Conservation (phyloP, 2,113 vertebrate species). For the Lagopus muta region DNA sequence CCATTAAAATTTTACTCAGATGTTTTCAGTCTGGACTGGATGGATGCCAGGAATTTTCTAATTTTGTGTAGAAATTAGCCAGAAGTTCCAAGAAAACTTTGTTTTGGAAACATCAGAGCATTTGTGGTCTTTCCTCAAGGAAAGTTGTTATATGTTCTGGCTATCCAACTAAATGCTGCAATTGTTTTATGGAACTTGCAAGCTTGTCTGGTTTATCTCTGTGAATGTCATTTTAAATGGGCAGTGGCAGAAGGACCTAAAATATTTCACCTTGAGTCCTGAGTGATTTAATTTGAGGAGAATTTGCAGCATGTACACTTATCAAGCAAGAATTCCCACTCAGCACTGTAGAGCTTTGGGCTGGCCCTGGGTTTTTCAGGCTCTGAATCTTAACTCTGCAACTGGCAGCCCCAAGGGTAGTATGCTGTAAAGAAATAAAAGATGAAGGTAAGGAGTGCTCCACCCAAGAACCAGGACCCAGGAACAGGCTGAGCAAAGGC, state of each 20-base stretch:
- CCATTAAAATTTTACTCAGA: not conserved
- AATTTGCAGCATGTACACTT: not conserved
- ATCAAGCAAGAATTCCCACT: not conserved
- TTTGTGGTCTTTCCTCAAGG: not conserved
- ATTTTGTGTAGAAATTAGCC: constrained; percentile 9
- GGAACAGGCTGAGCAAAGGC: not conserved
- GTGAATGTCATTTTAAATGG: not conserved
- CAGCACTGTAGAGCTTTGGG: not conserved
- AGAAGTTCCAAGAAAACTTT: not conserved
- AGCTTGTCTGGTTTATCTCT: not conserved
- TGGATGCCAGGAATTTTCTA: not conserved
- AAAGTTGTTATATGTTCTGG: not conserved
- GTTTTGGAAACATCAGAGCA: not conserved
- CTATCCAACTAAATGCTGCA: not conserved
- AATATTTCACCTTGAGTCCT: not conserved
- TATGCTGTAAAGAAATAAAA: not conserved
- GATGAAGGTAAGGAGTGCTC: not conserved
- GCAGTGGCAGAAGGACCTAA: not conserved
- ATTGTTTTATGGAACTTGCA: not conserved
- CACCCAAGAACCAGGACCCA: not conserved
- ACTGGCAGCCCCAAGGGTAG: not conserved
- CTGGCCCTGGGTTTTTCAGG: not conserved
- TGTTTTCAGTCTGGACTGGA: not conserved
- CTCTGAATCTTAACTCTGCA: not conserved
- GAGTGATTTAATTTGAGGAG: not conserved